Percentiles rank a stretch among this genome's conserved stretches.
Evolutionary conservation across 2,113 vertebrate genomes (phyloP).

Genomic region (Orthonyx spaldingii): DNA sequence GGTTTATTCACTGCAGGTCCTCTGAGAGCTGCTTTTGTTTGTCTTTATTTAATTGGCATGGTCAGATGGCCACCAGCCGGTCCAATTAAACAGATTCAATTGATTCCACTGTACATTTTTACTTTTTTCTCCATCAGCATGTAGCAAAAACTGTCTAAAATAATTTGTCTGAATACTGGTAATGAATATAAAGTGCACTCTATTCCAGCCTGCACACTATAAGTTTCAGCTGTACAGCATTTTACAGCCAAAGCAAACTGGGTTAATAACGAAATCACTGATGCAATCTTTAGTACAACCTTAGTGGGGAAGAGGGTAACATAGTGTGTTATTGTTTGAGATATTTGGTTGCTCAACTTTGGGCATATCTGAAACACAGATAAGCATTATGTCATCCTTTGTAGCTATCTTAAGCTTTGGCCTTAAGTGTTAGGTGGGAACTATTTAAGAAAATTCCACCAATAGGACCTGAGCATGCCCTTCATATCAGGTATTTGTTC

Average conservation of each 20-base stretch:
- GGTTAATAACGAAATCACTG: slow-evolving; percentile 10
- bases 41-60: slow-evolving; percentile 50
- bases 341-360: not conserved
- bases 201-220: not conserved
- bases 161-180: slow-evolving; percentile 24
- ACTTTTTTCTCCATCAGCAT: not conserved
- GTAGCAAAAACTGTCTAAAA: slow-evolving; percentile 29
- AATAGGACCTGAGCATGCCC: not conserved
- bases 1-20: slow-evolving; percentile 18
- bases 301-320: not conserved
- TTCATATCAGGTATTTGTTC: slow-evolving; percentile 26
- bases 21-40: slow-evolving; percentile 42
- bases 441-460: not conserved
- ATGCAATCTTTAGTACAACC: not conserved
- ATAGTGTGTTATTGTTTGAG: not conserved
- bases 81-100: slow-evolving; percentile 45
- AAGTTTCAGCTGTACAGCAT: not conserved
- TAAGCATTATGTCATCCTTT: not conserved
- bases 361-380: not conserved
- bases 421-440: not conserved
- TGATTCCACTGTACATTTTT: slow-evolving; percentile 11
- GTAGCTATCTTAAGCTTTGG: not conserved
- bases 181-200: slow-evolving; percentile 36
- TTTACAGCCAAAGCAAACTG: slow-evolving; percentile 28
- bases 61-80: slow-evolving; percentile 2